Percentiles rank a stretch among this genome's conserved stretches.
Conservation (phyloP, 2,888 invertebrate genomes). For the Junonia oenone region DNA sequence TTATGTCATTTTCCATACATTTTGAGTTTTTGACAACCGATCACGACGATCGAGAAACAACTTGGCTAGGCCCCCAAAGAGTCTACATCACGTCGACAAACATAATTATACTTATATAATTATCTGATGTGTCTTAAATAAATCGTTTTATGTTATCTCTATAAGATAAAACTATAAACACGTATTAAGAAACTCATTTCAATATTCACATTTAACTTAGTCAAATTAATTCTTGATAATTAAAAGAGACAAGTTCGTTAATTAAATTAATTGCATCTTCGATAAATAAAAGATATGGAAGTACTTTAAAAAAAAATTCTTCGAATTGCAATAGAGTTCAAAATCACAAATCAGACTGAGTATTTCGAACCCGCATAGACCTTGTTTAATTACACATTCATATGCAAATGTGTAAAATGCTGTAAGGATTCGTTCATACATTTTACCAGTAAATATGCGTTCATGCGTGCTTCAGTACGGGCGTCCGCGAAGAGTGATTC, state of each 20-base stretch:
- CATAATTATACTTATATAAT: not conserved
- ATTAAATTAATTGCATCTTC: not conserved
- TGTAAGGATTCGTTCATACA: slow-evolving; percentile 66
- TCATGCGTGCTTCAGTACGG: slow-evolving; percentile 60
- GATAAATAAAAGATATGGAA: not conserved
- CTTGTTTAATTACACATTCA: slow-evolving; percentile 74
- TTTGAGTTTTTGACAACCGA: too few species aligned
- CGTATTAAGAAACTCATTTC: not conserved
- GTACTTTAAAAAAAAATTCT: not conserved
- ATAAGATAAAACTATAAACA: not conserved
- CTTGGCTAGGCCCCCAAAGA: too few species aligned
- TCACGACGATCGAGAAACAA: too few species aligned
- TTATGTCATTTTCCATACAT: too few species aligned
- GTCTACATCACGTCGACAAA: not conserved
- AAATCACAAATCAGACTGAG: slow-evolving; percentile 27
- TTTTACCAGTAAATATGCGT: slow-evolving; percentile 63
- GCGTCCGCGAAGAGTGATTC: not conserved
- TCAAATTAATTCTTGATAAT: not conserved
- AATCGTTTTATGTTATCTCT: not conserved
- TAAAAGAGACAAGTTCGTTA: not conserved
- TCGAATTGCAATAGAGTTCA: not conserved
- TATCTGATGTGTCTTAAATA: not conserved
- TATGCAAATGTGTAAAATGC: slow-evolving; percentile 71
- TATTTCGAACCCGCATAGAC: slow-evolving; percentile 57
- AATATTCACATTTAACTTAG: not conserved